phyloP scores from a whole-genome alignment of 1,140 invertebrate genomes.

The Zelostemma sp. region DNA sequence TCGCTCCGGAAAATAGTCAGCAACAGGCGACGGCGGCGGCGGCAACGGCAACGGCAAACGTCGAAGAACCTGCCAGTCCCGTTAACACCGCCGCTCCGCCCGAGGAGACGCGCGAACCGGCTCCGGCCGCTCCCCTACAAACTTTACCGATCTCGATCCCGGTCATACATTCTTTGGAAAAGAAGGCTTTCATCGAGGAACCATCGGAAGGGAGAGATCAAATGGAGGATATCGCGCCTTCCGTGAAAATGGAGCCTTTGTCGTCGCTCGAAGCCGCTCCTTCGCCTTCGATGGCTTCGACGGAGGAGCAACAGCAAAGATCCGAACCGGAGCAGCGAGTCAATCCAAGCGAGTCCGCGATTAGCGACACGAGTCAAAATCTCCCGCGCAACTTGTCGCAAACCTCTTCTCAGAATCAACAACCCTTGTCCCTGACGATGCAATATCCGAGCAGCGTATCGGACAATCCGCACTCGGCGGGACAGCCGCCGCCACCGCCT shows the following conservation, averaged over 20 bases:
- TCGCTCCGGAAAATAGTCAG: constrained; percentile 70
- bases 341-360: constrained; percentile 41
- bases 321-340: constrained; percentile 32
- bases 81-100: constrained; percentile 48
- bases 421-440: constrained; percentile 63
- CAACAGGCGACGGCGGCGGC: constrained; percentile 55
- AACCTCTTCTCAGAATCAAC: constrained; percentile 54
- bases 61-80: constrained; percentile 58
- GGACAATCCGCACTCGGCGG: no score
- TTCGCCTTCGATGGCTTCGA: constrained; percentile 47
- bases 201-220: constrained; percentile 55
- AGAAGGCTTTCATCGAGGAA: constrained; percentile 61
- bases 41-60: constrained; percentile 67
- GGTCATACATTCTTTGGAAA: constrained; percentile 62
- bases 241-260: constrained; percentile 63
- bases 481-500: no score
- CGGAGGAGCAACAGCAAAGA: constrained; percentile 42
- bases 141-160: constrained; percentile 63
- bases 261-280: constrained; percentile 58
- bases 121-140: constrained; percentile 52
- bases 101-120: constrained; percentile 66
- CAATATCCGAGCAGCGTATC: constrained; percentile 59
- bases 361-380: constrained; percentile 56
- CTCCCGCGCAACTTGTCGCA: constrained; percentile 61
- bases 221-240: constrained; percentile 54